Evolutionary conservation across 2,888 invertebrate species (phyloP), one percentile per base, ranked within the genome.

Genomic region (Orthosia gracilis): DNA sequence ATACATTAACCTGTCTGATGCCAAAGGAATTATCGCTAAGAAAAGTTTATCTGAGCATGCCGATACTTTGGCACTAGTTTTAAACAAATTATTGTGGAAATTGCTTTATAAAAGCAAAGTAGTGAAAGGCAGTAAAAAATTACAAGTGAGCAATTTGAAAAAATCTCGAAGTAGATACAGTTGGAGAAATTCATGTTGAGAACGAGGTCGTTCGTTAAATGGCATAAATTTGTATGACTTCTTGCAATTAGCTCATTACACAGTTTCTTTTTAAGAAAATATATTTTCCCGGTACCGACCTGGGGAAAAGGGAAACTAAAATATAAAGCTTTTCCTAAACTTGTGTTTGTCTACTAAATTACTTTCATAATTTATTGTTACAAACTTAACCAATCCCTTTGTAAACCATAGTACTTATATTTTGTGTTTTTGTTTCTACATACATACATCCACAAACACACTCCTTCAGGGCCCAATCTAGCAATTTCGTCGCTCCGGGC

Each of bases 181-280:
- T 69, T 67, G 23, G 63, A 68, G 49, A 65, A 18, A 78, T 69
- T 65, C 49, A 17, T 57, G 58, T 52, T 57, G 49, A 58, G 45
- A 70, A 68, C 26, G 40, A 73, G 65, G 74, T 67, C 47, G 47
- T 79, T 79, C 54, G 12, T 64, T 73, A 73, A 84, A 76, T 71
- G 55, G 66, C 55, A 68, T 45, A 77, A 75, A 82, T 81, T 85
- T 78, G 47, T 82, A 74, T 62, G 77, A 71, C 61, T 79, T 84
- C 68, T 67, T 64, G 76, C 73, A 85, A 85, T 85, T 85, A 82
- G 69, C 69, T 72, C 58, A 73, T 76, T 82, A 73, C 57, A 75
- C 31, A 49, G 52, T 66, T 67, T 55, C 68, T 71, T 55, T 70
- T 23, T 17, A 50, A 59, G 9, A 31, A 64, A 66, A 50, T 47